Evolutionary conservation across 2,797 vertebrate species (phyloP).

Genomic region (Anguilla marmorata): DNA sequence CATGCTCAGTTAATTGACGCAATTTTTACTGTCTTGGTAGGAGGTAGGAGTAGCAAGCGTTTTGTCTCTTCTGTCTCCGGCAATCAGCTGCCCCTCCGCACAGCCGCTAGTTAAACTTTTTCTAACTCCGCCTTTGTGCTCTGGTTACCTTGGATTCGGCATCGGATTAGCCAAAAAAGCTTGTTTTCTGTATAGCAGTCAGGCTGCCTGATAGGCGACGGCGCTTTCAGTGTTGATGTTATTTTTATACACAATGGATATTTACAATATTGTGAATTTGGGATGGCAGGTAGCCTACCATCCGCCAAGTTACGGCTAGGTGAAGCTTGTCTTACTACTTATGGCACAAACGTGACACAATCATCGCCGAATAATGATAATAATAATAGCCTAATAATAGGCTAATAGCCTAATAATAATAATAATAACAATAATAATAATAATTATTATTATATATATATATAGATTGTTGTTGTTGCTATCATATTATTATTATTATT

Average conservation of each 20-base stretch:
- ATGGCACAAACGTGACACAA: too few species aligned
- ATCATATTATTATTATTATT: too few species aligned
- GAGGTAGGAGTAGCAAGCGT: constrained; percentile 26
- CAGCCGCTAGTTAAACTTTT: constrained; percentile 44
- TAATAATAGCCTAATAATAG: too few species aligned
- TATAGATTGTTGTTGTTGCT: background rate
- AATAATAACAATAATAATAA: background rate
- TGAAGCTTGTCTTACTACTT: too few species aligned
- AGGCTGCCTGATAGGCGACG: background rate
- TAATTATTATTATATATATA: background rate
- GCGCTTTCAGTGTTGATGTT: background rate
- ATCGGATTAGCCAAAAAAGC: constrained; percentile 21
- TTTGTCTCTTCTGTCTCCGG: constrained; percentile 30
- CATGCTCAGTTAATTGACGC: constrained; percentile 24
- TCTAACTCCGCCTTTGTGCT: constrained; percentile 57
- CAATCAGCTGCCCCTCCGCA: constrained; percentile 24
- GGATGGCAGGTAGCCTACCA: too few species aligned
- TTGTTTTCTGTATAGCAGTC: constrained; percentile 5
- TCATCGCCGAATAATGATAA: too few species aligned
- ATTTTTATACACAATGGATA: background rate
- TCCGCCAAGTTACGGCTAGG: too few species aligned
- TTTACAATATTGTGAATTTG: background rate
- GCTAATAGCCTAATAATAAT: background rate
- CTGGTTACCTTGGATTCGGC: constrained; percentile 53
- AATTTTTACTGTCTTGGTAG: constrained; percentile 31